Evolutionary conservation across 2,888 invertebrate species (phyloP).

Genomic region (Vesta saturnalis): DNA sequence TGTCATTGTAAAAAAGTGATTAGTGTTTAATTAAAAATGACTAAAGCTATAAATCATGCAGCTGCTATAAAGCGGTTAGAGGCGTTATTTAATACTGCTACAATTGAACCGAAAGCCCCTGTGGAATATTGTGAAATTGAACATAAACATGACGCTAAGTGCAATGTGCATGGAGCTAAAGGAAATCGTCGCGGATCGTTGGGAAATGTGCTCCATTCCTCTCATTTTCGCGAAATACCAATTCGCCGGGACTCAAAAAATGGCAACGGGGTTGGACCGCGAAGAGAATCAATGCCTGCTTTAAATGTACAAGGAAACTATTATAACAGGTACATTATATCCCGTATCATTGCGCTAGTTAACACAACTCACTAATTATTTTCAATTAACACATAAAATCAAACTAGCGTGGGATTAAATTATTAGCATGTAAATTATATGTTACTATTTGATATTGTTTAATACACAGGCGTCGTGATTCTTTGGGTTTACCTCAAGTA

Average conservation of each 20-base stretch:
- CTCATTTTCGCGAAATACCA: constrained; percentile 44
- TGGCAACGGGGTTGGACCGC: constrained; percentile 64
- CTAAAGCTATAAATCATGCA: constrained; percentile 67
- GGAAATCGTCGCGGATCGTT: constrained; percentile 66
- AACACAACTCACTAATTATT: not conserved
- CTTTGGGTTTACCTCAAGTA: constrained; percentile 68
- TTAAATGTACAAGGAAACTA: constrained; percentile 52
- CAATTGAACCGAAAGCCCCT: constrained; percentile 62
- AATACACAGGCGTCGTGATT: constrained; percentile 68
- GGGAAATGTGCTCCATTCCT: constrained; percentile 66
- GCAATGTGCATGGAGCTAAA: constrained; percentile 75
- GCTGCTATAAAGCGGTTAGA: constrained; percentile 77
- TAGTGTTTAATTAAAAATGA: constrained; percentile 21
- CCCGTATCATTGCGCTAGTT: not conserved
- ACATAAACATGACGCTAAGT: constrained; percentile 71
- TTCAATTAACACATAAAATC: not conserved
- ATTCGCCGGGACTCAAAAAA: constrained; percentile 48
- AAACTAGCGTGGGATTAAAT: constrained; percentile 3
- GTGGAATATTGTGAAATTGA: constrained; percentile 61
- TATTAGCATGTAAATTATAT: constrained; percentile 3
- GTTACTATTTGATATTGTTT: not conserved
- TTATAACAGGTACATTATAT: constrained; percentile 51
- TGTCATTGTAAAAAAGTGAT: constrained; percentile 1
- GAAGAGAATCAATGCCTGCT: constrained; percentile 63
- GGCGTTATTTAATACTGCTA: constrained; percentile 75